Conservation (phyloP, 2,888 invertebrate genomes). For the Macrophya alboannulata region DNA sequence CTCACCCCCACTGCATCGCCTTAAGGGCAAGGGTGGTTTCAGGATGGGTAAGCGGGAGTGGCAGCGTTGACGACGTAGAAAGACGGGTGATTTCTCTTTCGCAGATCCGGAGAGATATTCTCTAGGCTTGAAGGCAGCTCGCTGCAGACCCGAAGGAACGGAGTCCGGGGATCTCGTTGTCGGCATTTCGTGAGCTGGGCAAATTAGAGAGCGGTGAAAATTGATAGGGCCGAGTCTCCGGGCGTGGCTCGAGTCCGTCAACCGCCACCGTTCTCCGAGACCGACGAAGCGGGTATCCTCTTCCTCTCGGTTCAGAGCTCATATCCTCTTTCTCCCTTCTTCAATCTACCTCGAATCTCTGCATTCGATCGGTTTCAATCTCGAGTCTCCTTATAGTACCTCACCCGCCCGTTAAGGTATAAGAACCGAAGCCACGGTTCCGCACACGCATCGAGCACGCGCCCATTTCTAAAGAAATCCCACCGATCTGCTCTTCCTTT, state of each 20-base stretch:
- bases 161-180: slow-evolving; percentile 27
- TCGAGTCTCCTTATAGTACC: neutral
- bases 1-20: neutral
- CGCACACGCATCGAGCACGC: slow-evolving; percentile 28
- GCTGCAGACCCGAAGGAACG: neutral
- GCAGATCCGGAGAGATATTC: neutral
- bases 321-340: neutral
- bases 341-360: slow-evolving; percentile 11
- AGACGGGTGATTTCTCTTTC: slow-evolving; percentile 42
- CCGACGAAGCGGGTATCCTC: neutral
- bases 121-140: neutral
- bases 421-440: neutral
- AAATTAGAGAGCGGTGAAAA: slow-evolving; percentile 71
- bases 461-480: slow-evolving; percentile 28
- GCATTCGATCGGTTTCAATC: slow-evolving; percentile 43
- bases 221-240: slow-evolving; percentile 68
- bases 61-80: slow-evolving; percentile 22
- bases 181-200: slow-evolving; percentile 62
- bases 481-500: slow-evolving; percentile 45
- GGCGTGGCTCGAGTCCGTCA: slow-evolving; percentile 68
- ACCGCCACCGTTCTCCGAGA: slow-evolving; percentile 56
- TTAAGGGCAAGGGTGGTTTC: neutral
- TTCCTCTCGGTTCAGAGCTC: neutral
- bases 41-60: neutral
- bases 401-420: slow-evolving; percentile 16